Conservation (phyloP, 2,888 invertebrate species). For the Rhagophthalmus giganteus region DNA sequence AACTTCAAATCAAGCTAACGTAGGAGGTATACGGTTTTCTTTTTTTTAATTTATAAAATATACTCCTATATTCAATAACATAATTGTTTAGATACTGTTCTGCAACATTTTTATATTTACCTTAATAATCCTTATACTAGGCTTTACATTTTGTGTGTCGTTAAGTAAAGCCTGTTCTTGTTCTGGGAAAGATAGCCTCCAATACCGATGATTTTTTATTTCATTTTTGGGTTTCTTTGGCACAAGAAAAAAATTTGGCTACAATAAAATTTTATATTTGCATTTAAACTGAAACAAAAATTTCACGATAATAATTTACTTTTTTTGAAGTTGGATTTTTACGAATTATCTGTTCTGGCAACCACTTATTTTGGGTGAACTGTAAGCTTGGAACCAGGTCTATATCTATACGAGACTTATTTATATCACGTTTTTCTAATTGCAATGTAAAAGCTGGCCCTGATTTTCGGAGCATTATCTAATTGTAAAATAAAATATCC, state of each 20-base stretch:
- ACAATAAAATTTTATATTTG: constrained; percentile 14
- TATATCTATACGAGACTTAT: constrained; percentile 53
- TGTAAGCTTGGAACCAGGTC: constrained; percentile 54
- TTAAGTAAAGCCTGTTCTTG: constrained; percentile 50
- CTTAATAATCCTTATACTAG: constrained; percentile 47
- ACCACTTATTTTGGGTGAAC: constrained; percentile 39
- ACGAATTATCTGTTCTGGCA: constrained; percentile 45
- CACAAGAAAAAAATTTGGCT: constrained; percentile 43
- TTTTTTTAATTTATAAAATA: no score
- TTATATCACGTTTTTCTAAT: constrained; percentile 42
- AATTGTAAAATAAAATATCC: no score
- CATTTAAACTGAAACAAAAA: neutral
- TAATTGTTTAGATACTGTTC: no score
- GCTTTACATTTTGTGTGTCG: constrained; percentile 43
- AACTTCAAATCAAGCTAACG: constrained; percentile 2
- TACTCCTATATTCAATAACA: no score
- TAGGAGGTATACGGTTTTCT: no score
- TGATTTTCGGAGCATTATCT: constrained; percentile 53
- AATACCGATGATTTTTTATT: constrained; percentile 37
- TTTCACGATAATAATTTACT: constrained; percentile 6
- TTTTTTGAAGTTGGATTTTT: constrained; percentile 7
- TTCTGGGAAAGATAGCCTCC: constrained; percentile 54
- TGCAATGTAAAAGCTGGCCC: constrained; percentile 63
- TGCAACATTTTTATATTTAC: no score
- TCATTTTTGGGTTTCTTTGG: constrained; percentile 41